These are phyloP conservation scores for Acestrorhynchus altus DNA, from an alignment of 2,797 vertebrate genomes.

Conservation along the genomic window DNA sequence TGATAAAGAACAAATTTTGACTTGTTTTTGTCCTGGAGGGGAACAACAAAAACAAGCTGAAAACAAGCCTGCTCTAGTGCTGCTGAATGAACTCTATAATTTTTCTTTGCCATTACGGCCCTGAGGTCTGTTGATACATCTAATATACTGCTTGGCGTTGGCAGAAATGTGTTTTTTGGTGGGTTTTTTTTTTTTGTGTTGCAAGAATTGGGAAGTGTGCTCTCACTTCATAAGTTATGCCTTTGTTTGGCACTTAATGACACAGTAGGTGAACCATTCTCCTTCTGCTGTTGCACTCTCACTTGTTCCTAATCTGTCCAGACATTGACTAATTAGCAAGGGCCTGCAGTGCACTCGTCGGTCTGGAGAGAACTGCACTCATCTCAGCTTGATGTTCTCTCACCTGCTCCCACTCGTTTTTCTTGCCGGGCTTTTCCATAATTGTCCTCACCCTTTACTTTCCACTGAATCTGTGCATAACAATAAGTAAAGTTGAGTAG, in stretches of 20 bases:
- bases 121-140: neutral
- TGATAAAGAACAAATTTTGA: neutral
- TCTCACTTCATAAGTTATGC: conserved; percentile 13
- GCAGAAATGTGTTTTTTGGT: neutral
- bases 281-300: conserved; percentile 42
- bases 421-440: conserved; percentile 37
- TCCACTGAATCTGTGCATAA: conserved; percentile 48
- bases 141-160: neutral
- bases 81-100: neutral
- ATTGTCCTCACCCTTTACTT: conserved; percentile 27
- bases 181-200: neutral
- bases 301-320: conserved; percentile 54
- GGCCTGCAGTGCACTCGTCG: conserved; percentile 46
- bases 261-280: conserved; percentile 47
- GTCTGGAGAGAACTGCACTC: conserved; percentile 51
- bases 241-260: conserved; percentile 41
- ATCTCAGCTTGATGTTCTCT: conserved; percentile 42
- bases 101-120: conserved; percentile 5
- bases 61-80: neutral
- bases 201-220: neutral
- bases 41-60: neutral
- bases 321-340: conserved; percentile 61
- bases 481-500: conserved; percentile 42
- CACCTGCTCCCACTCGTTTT: conserved; percentile 30
- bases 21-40: conserved; percentile 1